Evolutionary conservation across 2,113 vertebrate genomes (phyloP).

Genomic region (Centropus bengalensis): DNA sequence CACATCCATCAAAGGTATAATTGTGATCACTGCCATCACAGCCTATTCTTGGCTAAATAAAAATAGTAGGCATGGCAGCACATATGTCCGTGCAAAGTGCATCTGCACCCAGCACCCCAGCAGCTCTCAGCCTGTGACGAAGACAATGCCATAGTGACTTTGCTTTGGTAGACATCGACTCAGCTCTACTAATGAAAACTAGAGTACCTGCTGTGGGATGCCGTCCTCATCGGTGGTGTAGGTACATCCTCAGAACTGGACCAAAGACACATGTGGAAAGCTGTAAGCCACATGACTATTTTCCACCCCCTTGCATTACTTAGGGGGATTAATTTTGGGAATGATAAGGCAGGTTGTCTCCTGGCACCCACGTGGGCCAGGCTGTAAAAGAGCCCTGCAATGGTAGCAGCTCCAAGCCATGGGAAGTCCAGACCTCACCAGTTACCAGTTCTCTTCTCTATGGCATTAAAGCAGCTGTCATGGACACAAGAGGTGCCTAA

Average conservation of each 20-base stretch:
- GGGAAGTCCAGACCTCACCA: background rate
- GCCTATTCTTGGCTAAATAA: too few relatives aligned
- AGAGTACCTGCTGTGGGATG: fast-evolving
- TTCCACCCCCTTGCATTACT: background rate
- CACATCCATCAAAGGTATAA: background rate
- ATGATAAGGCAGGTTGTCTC: background rate
- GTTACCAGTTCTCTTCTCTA: background rate
- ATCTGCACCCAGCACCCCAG: fast-evolving
- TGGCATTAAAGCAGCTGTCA: background rate
- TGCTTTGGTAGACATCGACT: background rate
- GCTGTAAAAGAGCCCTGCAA: background rate
- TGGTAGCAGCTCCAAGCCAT: background rate
- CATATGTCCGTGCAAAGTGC: fast-evolving
- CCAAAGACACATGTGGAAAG: background rate
- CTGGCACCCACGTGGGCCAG: fast-evolving
- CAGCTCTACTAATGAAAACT: background rate
- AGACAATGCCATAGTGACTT: fast-evolving
- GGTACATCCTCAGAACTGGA: background rate
- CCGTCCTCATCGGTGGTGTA: fast-evolving
- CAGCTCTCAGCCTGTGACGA: background rate
- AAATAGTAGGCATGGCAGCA: background rate
- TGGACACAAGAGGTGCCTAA: background rate
- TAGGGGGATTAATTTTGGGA: background rate
- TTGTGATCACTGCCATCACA: too few relatives aligned
- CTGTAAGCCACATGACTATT: background rate